phyloP scores from a whole-genome alignment of 2,113 vertebrate genomes.

The Hemicordylus capensis region DNA sequence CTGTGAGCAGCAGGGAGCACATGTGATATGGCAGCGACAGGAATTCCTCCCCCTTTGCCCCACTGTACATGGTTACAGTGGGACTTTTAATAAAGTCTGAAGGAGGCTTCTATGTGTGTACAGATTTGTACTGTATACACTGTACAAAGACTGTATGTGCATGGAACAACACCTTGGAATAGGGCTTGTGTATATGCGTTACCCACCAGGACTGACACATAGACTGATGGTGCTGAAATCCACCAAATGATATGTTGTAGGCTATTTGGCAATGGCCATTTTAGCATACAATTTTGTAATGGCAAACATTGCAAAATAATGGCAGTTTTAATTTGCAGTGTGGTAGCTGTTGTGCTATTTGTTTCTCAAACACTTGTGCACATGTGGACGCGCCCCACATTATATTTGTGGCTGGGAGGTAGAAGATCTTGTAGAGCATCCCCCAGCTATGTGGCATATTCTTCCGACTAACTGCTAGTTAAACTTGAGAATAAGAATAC shows the following conservation, averaged over 20 bases:
- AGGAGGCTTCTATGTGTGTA: too few relatives aligned
- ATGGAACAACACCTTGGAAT: too few relatives aligned
- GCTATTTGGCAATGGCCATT: too few relatives aligned
- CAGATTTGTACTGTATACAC: too few relatives aligned
- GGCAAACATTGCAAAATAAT: not conserved
- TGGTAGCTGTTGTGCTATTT: not conserved
- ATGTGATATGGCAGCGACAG: too few relatives aligned
- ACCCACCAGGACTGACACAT: not conserved
- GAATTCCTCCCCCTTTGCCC: too few relatives aligned
- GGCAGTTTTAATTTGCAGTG: not conserved
- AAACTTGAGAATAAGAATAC: not conserved
- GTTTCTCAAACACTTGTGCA: not conserved
- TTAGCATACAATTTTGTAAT: not conserved
- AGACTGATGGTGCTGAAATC: too few relatives aligned
- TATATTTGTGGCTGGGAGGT: not conserved
- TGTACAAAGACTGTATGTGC: too few relatives aligned
- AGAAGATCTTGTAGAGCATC: not conserved
- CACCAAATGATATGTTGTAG: too few relatives aligned
- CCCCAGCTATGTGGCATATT: not conserved
- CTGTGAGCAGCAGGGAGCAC: too few relatives aligned
- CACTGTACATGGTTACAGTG: too few relatives aligned
- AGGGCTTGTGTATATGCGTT: not conserved
- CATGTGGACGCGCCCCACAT: not conserved
- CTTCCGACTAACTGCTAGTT: slow-evolving; percentile 11
- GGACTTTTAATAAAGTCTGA: too few relatives aligned